Conservation (phyloP, 2,113 vertebrate genomes). For the Eulemur rufifrons region DNA sequence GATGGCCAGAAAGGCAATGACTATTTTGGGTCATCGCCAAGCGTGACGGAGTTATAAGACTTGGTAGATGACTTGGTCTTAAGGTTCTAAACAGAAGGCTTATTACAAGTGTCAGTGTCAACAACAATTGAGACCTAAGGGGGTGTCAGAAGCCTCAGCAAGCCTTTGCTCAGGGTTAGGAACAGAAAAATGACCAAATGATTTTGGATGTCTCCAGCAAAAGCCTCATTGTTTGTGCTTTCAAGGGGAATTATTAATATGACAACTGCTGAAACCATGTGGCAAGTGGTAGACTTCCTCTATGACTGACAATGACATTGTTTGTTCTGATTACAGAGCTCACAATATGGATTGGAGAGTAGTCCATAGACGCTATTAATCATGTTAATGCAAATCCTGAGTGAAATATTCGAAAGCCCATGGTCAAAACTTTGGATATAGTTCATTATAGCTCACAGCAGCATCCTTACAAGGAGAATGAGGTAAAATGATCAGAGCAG, state of each 20-base stretch:
- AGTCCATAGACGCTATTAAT: neutral
- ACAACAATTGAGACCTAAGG: neutral
- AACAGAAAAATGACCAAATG: constrained; percentile 18
- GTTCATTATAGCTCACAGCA: neutral
- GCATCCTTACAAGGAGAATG: neutral
- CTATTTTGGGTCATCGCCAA: constrained; percentile 22
- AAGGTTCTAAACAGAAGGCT: constrained; percentile 30
- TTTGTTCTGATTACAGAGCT: constrained; percentile 53
- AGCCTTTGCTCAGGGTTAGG: neutral
- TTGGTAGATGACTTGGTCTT: neutral
- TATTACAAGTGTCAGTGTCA: constrained; percentile 25
- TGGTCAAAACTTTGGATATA: neutral
- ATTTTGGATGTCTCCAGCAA: neutral
- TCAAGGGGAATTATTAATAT: neutral
- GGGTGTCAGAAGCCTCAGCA: neutral
- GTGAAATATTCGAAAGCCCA: constrained; percentile 2
- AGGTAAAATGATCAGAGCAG: neutral
- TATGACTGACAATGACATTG: constrained; percentile 3
- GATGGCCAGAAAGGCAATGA: neutral
- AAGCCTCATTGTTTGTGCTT: neutral
- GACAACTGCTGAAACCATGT: neutral
- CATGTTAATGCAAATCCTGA: neutral
- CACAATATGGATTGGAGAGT: neutral
- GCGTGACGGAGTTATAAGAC: neutral
- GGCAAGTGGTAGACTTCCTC: neutral